Evolutionary conservation across 2,113 vertebrate genomes (phyloP).

Genomic region (Paratilapia polleni): DNA sequence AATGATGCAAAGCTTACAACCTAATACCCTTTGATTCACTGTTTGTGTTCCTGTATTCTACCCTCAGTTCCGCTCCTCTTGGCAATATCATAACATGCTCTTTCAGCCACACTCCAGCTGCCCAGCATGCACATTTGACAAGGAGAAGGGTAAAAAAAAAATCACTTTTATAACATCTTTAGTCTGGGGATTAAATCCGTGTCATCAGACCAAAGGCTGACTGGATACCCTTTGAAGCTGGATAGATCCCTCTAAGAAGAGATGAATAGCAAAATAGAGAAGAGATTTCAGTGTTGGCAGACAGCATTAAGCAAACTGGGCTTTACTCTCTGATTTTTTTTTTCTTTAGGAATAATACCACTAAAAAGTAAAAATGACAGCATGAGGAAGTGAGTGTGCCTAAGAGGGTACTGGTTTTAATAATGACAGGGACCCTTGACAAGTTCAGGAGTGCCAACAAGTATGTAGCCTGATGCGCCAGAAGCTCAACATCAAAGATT

Average conservation of each 20-base stretch:
- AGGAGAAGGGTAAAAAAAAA: constrained; percentile 25
- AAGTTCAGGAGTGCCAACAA: constrained; percentile 25
- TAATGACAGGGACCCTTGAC: constrained; percentile 44
- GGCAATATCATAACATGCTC: constrained; percentile 41
- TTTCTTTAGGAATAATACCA: constrained; percentile 36
- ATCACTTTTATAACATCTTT: constrained; percentile 52
- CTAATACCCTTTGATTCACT: constrained; percentile 62
- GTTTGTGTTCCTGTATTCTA: constrained; percentile 52
- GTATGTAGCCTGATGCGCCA: constrained; percentile 7
- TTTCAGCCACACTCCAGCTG: constrained; percentile 43
- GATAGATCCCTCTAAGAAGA: constrained; percentile 63
- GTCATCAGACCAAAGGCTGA: constrained; percentile 68
- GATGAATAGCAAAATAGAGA: constrained; percentile 64
- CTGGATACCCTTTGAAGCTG: constrained; percentile 63
- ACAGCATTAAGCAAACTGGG: constrained; percentile 53
- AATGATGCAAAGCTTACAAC: constrained; percentile 60
- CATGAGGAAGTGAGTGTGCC: constrained; percentile 6
- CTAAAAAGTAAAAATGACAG: constrained; percentile 51
- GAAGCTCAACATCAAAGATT: constrained; percentile 13
- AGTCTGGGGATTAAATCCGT: constrained; percentile 67
- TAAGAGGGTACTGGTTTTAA: constrained; percentile 38
- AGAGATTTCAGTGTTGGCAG: constrained; percentile 60
- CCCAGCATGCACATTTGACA: constrained; percentile 56
- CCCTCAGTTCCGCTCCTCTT: constrained; percentile 44
- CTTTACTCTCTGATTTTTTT: constrained; percentile 1